Base-by-base conservation (phyloP, 2,113 vertebrate genomes). In the Mobula hypostoma region DNA sequence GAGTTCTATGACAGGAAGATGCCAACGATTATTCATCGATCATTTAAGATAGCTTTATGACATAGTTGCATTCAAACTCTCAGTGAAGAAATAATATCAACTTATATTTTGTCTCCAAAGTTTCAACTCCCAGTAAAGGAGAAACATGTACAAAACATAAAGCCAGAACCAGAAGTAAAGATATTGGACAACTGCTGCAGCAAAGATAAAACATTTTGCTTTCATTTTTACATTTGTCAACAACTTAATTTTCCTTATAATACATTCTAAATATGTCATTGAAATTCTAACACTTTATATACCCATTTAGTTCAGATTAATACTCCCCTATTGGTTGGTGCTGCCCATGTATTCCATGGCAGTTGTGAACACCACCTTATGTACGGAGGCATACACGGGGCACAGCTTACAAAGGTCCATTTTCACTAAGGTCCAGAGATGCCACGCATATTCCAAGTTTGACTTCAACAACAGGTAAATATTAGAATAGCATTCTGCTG, bases 381-480 rank as follows among this genome's bases (percentile, higher is more conserved):
- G 17, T 15, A 14, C 1, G 1, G 58, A 87, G 83, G 82, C 27
- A 58, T 11, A 58, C 8, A 58, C 29, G 76, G 12, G 82, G 9
- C 24, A 82, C 15, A 36, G 78, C n/a, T 40, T n/a, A 36, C n/a
- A 82, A 2, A 82, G 79, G 19, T 36, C 19, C 19, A 58, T 24
- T 24, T 56, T 87, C 83, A 61, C 2, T n/a, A 24, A 87, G 24
- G 48, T 29, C 56, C 24, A 87, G 56, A 27, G 11, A 11, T 27
- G 6, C 5, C 27, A 4, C 29, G 29, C 58, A 63, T 2, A 17
- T 63, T 24, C 83, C 15, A n/a, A 63, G 61, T 88, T 66, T 88
- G 58, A 88, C 27, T 66, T 88, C 58, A 88, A n/a, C 63, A 66
- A 14, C 29, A 88, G 32, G 85, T 66, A 88, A 88, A 88, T 88